Evolutionary conservation across 2,888 invertebrate species (phyloP).

Genomic region (Limnephilus marmoratus): DNA sequence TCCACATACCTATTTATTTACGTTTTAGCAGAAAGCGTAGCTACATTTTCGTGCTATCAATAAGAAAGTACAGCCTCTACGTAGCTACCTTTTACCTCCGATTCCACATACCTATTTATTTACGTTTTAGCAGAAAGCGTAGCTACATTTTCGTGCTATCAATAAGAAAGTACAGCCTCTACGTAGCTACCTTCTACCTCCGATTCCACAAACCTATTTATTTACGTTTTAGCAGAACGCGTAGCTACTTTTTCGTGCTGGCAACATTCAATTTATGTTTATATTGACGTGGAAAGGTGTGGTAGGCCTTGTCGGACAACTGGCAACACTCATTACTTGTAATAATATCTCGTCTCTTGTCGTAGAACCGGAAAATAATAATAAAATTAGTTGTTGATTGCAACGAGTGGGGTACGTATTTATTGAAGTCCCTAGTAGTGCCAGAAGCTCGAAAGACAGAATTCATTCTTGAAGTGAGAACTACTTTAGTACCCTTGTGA

Average conservation of each 20-base stretch:
- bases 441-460: too few species aligned
- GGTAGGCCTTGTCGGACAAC: neutral
- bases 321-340: neutral
- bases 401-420: neutral
- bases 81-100: neutral
- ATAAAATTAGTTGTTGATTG: neutral
- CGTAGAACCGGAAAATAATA: neutral
- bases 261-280: neutral
- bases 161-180: neutral
- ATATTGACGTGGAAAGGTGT: neutral
- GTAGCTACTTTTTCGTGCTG: neutral
- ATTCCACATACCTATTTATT: neutral
- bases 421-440: too few species aligned
- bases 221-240: neutral
- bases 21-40: too few species aligned
- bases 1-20: too few species aligned
- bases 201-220: neutral
- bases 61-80: neutral
- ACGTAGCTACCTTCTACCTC: neutral
- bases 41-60: too few species aligned
- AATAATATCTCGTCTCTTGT: neutral
- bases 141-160: neutral
- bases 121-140: neutral
- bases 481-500: too few species aligned
- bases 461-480: too few species aligned